These are phyloP conservation scores for Frieseomelitta varia DNA, from an alignment of 1,140 invertebrate genomes.

Conservation along the genomic window DNA sequence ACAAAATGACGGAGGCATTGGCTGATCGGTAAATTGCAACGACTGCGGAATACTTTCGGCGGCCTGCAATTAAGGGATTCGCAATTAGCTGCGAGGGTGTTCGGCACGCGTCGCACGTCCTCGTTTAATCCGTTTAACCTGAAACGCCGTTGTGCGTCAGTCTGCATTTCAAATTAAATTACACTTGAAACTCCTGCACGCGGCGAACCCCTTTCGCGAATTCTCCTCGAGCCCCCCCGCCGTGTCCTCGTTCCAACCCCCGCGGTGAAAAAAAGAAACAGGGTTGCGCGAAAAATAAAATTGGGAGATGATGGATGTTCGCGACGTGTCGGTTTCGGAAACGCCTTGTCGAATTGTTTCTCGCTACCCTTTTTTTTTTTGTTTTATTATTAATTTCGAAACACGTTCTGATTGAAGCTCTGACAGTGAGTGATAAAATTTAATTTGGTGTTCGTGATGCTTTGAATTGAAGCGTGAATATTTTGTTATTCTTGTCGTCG, in stretches of 20 bases:
- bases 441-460: background rate
- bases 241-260: background rate
- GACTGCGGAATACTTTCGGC: constrained; percentile 30
- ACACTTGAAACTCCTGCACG: constrained; percentile 59
- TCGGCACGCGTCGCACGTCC: constrained; percentile 61
- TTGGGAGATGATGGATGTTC: background rate
- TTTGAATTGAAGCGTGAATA: background rate
- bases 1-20: background rate
- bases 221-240: background rate
- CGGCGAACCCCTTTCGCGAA: constrained; percentile 44
- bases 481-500: background rate
- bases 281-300: constrained; percentile 17
- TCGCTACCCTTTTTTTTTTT: background rate
- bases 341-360: background rate
- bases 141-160: constrained; percentile 63
- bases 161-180: constrained; percentile 72
- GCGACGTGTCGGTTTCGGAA: background rate
- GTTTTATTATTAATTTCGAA: background rate
- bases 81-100: constrained; percentile 61
- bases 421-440: background rate
- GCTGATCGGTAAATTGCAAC: constrained; percentile 10
- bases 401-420: background rate
- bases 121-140: constrained; percentile 66
- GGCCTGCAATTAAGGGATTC: constrained; percentile 66
- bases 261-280: background rate